phyloP scores from a whole-genome alignment of 2,113 vertebrate genomes.

The Passer montanus region DNA sequence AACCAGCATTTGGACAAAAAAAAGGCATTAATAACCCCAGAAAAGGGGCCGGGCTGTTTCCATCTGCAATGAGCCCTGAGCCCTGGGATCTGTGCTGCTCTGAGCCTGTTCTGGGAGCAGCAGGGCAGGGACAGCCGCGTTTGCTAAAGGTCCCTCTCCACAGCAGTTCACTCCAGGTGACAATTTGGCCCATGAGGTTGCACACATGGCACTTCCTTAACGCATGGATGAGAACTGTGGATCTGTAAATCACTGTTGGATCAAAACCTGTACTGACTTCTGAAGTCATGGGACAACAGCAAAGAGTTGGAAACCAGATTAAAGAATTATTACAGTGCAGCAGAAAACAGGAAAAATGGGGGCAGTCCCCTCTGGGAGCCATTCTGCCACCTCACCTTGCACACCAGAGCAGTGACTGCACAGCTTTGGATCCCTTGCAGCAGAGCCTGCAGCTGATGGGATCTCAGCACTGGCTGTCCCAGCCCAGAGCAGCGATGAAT shows the following conservation, averaged over 20 bases:
- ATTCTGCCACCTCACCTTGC: neutral
- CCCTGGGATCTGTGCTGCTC: rapidly evolving
- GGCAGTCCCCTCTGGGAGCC: neutral
- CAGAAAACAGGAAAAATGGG: neutral
- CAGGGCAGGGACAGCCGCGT: rapidly evolving
- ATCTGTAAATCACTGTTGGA: neutral
- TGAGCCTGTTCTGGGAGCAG: neutral
- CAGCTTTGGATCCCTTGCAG: rapidly evolving
- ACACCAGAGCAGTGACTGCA: neutral
- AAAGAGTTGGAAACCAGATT: neutral
- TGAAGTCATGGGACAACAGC: neutral
- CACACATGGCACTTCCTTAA: neutral
- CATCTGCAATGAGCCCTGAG: neutral
- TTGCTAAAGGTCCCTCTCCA: rapidly evolving
- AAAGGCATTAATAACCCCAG: neutral
- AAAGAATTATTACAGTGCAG: neutral
- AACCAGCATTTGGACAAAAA: slow-evolving; percentile 61
- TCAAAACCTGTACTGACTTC: neutral
- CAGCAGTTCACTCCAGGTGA: neutral
- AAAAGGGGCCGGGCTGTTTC: neutral
- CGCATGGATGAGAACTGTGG: rapidly evolving
- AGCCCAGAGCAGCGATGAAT: rapidly evolving
- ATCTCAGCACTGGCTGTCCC: neutral
- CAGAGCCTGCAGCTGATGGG: neutral
- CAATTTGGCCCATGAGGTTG: neutral